These are phyloP conservation scores for Nasonia giraulti DNA, from an alignment of 1,140 invertebrate species.

Conservation along the genomic window DNA sequence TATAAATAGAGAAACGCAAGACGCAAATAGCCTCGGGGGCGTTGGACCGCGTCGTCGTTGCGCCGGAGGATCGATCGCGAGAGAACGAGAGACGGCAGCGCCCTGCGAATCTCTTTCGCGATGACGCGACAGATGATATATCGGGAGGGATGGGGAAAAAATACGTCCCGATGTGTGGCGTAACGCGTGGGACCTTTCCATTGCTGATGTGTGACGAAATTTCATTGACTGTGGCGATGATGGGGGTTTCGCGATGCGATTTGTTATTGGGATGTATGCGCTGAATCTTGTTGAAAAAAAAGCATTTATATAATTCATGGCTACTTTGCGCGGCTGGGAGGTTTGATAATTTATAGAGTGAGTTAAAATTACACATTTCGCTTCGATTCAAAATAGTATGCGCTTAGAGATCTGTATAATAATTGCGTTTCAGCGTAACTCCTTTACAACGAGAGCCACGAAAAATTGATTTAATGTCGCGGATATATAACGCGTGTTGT, in stretches of 20 bases:
- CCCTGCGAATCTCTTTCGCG: neutral
- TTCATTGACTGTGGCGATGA: too few species aligned
- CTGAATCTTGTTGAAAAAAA: neutral
- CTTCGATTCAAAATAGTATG: too few species aligned
- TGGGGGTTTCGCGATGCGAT: too few species aligned
- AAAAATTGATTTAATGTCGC: too few species aligned
- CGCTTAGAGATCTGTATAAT: neutral
- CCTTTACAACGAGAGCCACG: too few species aligned
- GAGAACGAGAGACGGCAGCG: slow-evolving; percentile 38
- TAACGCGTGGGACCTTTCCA: neutral
- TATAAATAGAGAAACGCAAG: slow-evolving; percentile 68
- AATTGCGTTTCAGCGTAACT: neutral
- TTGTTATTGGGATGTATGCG: neutral
- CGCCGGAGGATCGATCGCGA: slow-evolving; percentile 63
- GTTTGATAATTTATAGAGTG: too few species aligned
- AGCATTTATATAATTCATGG: too few species aligned
- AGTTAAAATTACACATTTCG: too few species aligned
- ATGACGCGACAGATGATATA: too few species aligned
- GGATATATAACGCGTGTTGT: too few species aligned
- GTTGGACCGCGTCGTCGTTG: slow-evolving; percentile 62
- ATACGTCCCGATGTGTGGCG: too few species aligned
- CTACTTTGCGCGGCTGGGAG: too few species aligned
- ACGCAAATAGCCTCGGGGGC: slow-evolving; percentile 67
- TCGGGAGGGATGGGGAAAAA: neutral
- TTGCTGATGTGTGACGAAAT: neutral